phyloP scores from a whole-genome alignment of 2,797 vertebrate genomes.

The Galagoides demidoff region DNA sequence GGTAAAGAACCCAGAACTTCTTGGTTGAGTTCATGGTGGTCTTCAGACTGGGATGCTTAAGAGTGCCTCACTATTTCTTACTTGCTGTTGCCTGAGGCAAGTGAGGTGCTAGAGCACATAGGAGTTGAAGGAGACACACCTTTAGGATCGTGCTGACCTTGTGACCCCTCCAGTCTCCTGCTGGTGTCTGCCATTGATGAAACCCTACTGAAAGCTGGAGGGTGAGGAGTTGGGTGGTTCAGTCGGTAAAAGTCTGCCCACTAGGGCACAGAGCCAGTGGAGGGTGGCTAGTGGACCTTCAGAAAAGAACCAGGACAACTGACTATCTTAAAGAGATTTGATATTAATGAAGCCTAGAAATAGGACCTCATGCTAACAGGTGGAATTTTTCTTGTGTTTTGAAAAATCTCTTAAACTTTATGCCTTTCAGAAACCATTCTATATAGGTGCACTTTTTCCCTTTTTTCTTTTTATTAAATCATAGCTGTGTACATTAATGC shows the following conservation, averaged over 20 bases:
- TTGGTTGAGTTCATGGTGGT: not conserved
- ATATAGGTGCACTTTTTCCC: no score
- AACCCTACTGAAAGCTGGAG: not conserved
- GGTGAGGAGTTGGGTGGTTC: fast-evolving
- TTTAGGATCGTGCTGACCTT: not conserved
- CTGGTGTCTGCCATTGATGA: not conserved
- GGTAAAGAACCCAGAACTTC: not conserved
- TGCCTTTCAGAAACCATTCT: not conserved
- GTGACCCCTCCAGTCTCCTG: not conserved
- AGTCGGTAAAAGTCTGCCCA: not conserved
- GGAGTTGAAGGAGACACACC: not conserved
- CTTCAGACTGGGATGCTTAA: not conserved
- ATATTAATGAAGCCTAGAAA: not conserved
- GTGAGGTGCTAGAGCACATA: not conserved
- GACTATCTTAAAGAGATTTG: not conserved
- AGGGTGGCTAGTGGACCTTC: not conserved
- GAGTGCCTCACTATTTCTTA: not conserved
- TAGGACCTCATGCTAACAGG: not conserved
- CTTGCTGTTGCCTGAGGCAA: not conserved
- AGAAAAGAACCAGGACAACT: not conserved
- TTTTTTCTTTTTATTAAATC: no score
- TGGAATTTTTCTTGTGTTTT: not conserved
- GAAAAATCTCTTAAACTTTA: not conserved
- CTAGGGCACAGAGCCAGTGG: not conserved
- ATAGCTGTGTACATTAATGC: no score